Base-by-base conservation (phyloP, 1,140 invertebrate species). In the Notospermus geniculatus region DNA sequence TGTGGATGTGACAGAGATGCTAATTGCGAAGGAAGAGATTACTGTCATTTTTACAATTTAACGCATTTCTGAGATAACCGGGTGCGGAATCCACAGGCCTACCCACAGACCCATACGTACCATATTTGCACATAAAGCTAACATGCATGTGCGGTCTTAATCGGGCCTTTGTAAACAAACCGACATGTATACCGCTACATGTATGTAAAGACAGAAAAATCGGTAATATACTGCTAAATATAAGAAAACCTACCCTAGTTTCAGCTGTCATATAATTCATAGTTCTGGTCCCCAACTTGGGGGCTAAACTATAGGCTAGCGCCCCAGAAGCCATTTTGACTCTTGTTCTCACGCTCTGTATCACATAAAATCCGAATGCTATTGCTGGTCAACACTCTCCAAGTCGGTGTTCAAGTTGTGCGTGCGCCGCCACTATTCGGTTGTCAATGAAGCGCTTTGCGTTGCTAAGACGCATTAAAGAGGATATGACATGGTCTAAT, bases 401-500 rank as follows among this genome's bases (percentile, higher is more conserved):
- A 50, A 19, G 4, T 19, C 25, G 9, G 19, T 50, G 46, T 50
- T 50, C n/a, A 27, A n/a, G 5, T 23, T 19, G n/a, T 4, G 4
- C n/a, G 46, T n/a, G 25, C n/a, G 46, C 25, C 46, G 46, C 46
- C 46, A 50, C n/a, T 50, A n/a, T 50, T 23, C 46, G 46, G 46
- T 50, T 50, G 46, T 50, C 46, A 50, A 50, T 50, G 46, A 50
- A 50, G 46, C 46, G 46, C n/a, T 50, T 23, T 23, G 19, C 46
- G 46, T 50, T 50, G 46, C 46, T 50, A 50, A 36, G 32, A 15
- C 32, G 32, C 32, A 36, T 36, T 36, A 36, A 36, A 36, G 32
- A 15, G 15, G 32, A 36, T 15, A 36, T 15, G 32, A 36, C 32
- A 36, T 7, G n/a, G 32, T 15, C 32, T 7, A 36, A 36, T 36